phyloP scores from a whole-genome alignment of 1,140 invertebrate genomes.

The Megalopta genalis region DNA sequence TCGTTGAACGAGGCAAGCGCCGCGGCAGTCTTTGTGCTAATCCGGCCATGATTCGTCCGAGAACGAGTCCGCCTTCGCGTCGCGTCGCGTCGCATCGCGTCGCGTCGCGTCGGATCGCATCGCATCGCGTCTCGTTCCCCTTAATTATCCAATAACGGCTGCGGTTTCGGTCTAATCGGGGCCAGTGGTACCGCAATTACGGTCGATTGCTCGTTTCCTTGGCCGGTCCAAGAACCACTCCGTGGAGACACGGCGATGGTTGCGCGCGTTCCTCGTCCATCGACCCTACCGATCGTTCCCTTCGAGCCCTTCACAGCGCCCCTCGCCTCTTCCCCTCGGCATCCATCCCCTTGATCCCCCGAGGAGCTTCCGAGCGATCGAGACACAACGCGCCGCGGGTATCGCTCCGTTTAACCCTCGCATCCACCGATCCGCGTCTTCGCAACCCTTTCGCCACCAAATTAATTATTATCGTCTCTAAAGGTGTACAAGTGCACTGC shows the following conservation, averaged over 20 bases:
- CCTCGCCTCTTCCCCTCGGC: too few relatives aligned
- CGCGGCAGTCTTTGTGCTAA: too few relatives aligned
- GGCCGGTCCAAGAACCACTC: not conserved
- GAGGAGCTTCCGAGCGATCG: not conserved
- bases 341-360: not conserved
- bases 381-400: not conserved
- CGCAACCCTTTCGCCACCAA: too few relatives aligned
- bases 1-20: too few relatives aligned
- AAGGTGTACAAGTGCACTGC: too few relatives aligned
- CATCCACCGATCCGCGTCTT: too few relatives aligned
- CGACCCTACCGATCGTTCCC: not conserved
- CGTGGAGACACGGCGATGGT: not conserved
- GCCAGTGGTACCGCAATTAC: conserved; percentile 9
- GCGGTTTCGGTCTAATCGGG: conserved; percentile 7
- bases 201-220: conserved; percentile 13
- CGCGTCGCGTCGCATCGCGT: not conserved
- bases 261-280: not conserved
- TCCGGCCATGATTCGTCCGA: too few relatives aligned
- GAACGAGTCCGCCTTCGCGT: too few relatives aligned
- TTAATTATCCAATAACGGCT: conserved; percentile 12
- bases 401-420: too few relatives aligned
- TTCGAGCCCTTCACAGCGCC: too few relatives aligned
- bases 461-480: too few relatives aligned
- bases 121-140: not conserved
- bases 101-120: not conserved